phyloP scores from a whole-genome alignment of 2,113 vertebrate genomes.

The Urocynchramus pylzowi region DNA sequence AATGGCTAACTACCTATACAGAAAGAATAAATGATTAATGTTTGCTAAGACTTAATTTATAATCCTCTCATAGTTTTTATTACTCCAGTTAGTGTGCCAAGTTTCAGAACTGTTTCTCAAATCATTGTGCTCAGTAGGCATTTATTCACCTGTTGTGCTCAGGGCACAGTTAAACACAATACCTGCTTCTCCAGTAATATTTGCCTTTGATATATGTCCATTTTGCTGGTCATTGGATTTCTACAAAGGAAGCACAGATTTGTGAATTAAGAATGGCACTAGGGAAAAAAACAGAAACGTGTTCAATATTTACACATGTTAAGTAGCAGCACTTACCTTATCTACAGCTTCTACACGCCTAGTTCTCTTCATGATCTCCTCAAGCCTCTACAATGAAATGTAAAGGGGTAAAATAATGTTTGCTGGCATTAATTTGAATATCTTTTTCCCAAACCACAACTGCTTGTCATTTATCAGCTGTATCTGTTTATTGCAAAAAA shows the following conservation, averaged over 20 bases:
- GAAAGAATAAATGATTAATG: neutral
- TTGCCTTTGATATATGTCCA: conserved; percentile 77
- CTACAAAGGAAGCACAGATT: conserved; percentile 66
- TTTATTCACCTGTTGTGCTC: neutral
- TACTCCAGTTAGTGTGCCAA: neutral
- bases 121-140: neutral
- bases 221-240: conserved; percentile 84
- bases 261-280: neutral
- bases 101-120: neutral
- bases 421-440: neutral
- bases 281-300: neutral
- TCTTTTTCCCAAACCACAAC: neutral
- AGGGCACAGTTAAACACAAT: conserved; percentile 16
- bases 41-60: neutral
- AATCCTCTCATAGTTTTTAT: neutral
- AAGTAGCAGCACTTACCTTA: conserved; percentile 74
- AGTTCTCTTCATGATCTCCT: conserved; percentile 98
- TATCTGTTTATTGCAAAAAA: neutral
- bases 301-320: neutral
- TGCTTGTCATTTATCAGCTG: neutral
- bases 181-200: conserved; percentile 75
- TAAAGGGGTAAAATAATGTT: neutral
- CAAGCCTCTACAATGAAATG: conserved; percentile 81
- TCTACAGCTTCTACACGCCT: conserved; percentile 83
- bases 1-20: neutral